A percentile compares a stretch with the other conserved stretches of the same genome.
Evolutionary conservation across 2,797 vertebrate species (phyloP).

Genomic region (Pogoniulus pusillus): DNA sequence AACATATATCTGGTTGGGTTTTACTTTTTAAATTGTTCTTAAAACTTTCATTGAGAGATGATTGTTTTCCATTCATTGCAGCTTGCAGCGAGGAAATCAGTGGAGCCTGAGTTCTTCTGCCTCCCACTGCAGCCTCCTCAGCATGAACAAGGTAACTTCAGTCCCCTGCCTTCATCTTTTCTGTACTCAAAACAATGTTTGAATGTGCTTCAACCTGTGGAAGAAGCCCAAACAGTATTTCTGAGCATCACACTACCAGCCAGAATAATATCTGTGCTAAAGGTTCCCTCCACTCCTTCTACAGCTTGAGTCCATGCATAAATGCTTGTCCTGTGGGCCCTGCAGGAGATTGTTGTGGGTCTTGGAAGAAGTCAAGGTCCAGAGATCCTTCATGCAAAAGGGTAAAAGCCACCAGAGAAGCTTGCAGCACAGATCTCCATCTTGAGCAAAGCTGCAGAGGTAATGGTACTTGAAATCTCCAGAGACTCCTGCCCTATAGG

Average conservation of each 20-base stretch:
- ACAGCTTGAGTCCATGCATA: not conserved
- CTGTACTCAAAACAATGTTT: not conserved
- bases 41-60: not conserved
- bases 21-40: not conserved
- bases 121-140: not conserved
- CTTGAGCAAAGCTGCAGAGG: not conserved
- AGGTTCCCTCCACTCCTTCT: not conserved
- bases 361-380: not conserved
- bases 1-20: not conserved
- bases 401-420: not conserved
- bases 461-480: not conserved
- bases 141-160: not conserved
- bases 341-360: fast-evolving
- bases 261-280: fast-evolving
- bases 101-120: not conserved
- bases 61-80: not conserved
- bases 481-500: not conserved
- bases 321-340: not conserved
- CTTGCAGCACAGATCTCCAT: fast-evolving
- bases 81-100: not conserved
- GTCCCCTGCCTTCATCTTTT: not conserved
- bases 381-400: not conserved
- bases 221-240: not conserved
- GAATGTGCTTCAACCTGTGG: not conserved
- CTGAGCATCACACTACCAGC: not conserved